These are phyloP conservation scores for Harlomillsia oculata DNA, from an alignment of 1,140 invertebrate species.

Conservation along the genomic window DNA sequence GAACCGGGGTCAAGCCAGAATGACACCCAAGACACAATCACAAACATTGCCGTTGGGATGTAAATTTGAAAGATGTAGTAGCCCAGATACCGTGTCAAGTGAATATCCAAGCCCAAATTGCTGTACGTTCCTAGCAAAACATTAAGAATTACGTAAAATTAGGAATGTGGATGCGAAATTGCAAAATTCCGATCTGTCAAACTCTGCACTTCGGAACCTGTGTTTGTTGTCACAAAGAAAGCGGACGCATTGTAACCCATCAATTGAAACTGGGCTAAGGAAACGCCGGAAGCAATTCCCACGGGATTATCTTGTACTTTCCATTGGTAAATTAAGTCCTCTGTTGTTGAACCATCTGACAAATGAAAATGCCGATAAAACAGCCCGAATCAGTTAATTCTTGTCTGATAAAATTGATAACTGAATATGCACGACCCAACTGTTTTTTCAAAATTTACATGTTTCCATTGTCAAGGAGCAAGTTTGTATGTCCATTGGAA, in stretches of 20 bases:
- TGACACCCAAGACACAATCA: constrained; percentile 50
- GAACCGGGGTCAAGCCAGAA: constrained; percentile 48
- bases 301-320: constrained; percentile 40
- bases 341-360: constrained; percentile 40
- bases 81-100: constrained; percentile 47
- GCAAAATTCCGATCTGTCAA: neutral
- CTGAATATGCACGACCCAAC: neutral
- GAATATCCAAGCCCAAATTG: constrained; percentile 45
- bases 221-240: constrained; percentile 45
- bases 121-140: constrained; percentile 44
- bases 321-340: constrained; percentile 41
- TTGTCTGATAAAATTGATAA: neutral
- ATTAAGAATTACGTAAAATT: neutral
- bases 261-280: constrained; percentile 42
- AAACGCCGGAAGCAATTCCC: constrained; percentile 39
- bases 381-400: neutral
- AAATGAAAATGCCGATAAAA: constrained; percentile 1
- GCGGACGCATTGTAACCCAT: constrained; percentile 40
- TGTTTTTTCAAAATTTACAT: constrained; percentile 40
- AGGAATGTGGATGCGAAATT: neutral
- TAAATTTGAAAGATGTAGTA: constrained; percentile 49
- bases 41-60: constrained; percentile 47
- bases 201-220: too few relatives aligned
- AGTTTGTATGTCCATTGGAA: constrained; percentile 44
- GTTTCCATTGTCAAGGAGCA: constrained; percentile 44